Base-by-base conservation (phyloP, 2,113 vertebrate genomes). In the Otolemur garnettii region DNA sequence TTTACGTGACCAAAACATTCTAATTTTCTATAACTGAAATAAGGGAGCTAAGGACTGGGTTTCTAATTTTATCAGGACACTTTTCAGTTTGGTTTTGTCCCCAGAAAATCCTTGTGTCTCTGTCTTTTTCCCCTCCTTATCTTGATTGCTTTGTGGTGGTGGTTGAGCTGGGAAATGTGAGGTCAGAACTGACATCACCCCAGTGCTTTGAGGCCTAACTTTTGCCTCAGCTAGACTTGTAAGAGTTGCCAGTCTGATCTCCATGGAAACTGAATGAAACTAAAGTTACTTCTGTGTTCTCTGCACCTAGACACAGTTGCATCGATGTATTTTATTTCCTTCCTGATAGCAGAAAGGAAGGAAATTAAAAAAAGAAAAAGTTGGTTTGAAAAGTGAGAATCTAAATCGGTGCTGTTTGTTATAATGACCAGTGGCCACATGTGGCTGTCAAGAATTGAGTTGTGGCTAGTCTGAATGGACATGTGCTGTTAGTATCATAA, bases 1-100 rank as follows among this genome's bases (percentile, higher is more conserved):
- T 57, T 84, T 90, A 50, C 0, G 0, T 35, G 50, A 59, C 33
- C 53, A 7, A 91, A 42, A 60, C 1, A 53, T 93, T 45, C 80
- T 90, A 12, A 86, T 86, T 94, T 97, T 79, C 62, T 28, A 2
- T 19, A 74, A 85, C n/a, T 22, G 59, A 86, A 86, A 83, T 35
- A 50, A 93, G 55, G 66, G 2, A 57, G 77, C 15, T 17, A n/a
- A 62, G 4, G 3, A 62, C 33, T 81, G 33, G 26, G 75, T 96
- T 89, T 95, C 74, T 92, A 53, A 79, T 69, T 95, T n/a, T 64
- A 5, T 60, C 2, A 62, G 84, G n/a, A 50, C n/a, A 35, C 2
- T 22, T 84, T 93, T 45, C 12, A 19, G 0, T 60, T 69, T 15
- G 59, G 42, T 24, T 74, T 24, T 22, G 55, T 2, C 59, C 55